A percentile compares a stretch with the other conserved stretches of the same genome.
These are phyloP conservation scores for Tachina grossa DNA, from an alignment of 2,888 invertebrate genomes.

Conservation along the genomic window DNA sequence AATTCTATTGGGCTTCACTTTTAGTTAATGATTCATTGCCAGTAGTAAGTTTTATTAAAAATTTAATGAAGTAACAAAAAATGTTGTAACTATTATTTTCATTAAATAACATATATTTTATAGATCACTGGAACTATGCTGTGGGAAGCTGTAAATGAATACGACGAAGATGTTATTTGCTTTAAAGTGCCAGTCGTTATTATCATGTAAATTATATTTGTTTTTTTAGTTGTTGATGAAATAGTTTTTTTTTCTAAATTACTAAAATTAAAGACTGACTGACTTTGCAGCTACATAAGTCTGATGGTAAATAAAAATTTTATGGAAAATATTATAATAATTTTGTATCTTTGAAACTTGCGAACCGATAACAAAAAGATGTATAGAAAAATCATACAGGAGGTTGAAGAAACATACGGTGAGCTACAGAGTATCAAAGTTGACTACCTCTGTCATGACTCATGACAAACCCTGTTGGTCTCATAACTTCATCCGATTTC, in stretches of 20 bases:
- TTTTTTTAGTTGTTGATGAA: constrained; percentile 5
- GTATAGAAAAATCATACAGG: too few relatives aligned
- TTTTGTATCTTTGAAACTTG: too few relatives aligned
- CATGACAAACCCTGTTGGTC: too few relatives aligned
- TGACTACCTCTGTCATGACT: too few relatives aligned
- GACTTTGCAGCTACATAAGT: constrained; percentile 15
- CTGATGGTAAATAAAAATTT: constrained; percentile 26
- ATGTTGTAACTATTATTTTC: neutral
- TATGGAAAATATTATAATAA: neutral
- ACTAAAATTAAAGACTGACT: constrained; percentile 32
- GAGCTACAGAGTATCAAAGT: too few relatives aligned
- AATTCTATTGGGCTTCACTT: constrained; percentile 78
- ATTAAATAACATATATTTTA: constrained; percentile 36
- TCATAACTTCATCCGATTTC: too few relatives aligned
- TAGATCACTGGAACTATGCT: constrained; percentile 82
- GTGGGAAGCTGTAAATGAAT: constrained; percentile 79
- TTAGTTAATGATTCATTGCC: constrained; percentile 77
- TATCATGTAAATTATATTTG: constrained; percentile 69
- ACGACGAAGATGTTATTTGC: constrained; percentile 77
- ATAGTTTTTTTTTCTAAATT: neutral
- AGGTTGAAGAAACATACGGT: too few relatives aligned
- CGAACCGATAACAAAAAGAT: too few relatives aligned
- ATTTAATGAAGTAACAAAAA: neutral
- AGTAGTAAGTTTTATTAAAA: constrained; percentile 75
- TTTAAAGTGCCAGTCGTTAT: constrained; percentile 80